Base-by-base conservation (phyloP, 2,888 invertebrate genomes). In the Trachelus tabidus region DNA sequence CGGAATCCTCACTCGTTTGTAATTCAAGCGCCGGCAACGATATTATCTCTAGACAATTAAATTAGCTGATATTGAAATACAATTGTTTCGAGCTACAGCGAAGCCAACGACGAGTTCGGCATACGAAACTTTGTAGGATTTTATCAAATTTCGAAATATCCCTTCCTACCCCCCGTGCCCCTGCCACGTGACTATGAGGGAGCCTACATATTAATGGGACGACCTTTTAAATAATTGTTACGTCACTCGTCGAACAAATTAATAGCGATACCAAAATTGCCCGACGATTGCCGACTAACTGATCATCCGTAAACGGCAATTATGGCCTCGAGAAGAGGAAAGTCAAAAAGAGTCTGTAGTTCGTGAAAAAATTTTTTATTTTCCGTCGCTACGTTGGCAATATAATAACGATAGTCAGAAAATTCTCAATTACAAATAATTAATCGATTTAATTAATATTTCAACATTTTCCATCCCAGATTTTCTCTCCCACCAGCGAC, bases 11-110 rank as follows among this genome's bases (percentile, higher is more conserved):
- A 15, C 34, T 30, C 74, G 23, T 74, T 34, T 34, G 34, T n/a
- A 74, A 74, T 74, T 34, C 34, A 34, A 35, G 74, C 74, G 35
- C 12, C 37, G 74, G 56, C 75, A 80, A 80, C 78, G 87, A 87
- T 88, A 85, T 89, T 88, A 89, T 88, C 85, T 86, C 81, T 83
- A 78, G 84, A 84, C 86, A 85, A 90, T 89, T 84, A 83, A 89
- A 90, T 90, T 87, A 87, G 82, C 80, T 81, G 79, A 81, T 84
- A 89, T 87, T 84, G 88, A 85, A 88, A 89, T 87, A 83, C 83
- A 89, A 90, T 89, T 89, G 89, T 89, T 89, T 85, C 82, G 80
- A 83, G 83, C 82, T 79, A 80, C 83, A 82, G 84, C 83, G 80
- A 81, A 83, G 81, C 69, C 34, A 30, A 56, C 40, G 74, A 56